These are phyloP conservation scores for Ennomos quercinarius DNA, from an alignment of 2,888 invertebrate genomes.

Conservation along the genomic window DNA sequence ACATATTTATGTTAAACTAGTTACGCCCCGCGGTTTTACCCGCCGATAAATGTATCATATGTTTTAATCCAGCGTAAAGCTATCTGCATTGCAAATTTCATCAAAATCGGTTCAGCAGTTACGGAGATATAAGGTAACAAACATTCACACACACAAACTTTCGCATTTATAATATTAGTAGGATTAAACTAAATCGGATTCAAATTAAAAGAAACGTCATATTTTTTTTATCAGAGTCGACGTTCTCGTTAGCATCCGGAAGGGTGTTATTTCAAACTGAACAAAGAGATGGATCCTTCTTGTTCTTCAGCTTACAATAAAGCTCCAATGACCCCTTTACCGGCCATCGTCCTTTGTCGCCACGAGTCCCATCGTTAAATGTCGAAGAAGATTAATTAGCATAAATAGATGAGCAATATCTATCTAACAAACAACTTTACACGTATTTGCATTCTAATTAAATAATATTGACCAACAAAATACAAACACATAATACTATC, in stretches of 20 bases:
- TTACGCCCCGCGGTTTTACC: too few relatives aligned
- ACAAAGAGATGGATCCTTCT: conserved; percentile 66
- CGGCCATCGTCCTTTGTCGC: conserved; percentile 64
- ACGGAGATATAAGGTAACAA: too few relatives aligned
- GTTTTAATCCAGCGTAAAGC: too few relatives aligned
- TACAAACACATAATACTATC: too few relatives aligned
- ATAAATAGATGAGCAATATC: conserved; percentile 59
- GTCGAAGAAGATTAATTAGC: conserved; percentile 77
- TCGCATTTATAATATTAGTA: too few relatives aligned
- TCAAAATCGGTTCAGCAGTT: too few relatives aligned
- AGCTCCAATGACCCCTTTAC: conserved; percentile 73
- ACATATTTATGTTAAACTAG: neutral
- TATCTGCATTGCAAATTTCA: too few relatives aligned
- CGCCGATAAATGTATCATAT: too few relatives aligned
- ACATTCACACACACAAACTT: too few relatives aligned
- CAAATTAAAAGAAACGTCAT: conserved; percentile 8
- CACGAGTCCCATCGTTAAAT: conserved; percentile 60
- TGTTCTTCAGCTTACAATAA: conserved; percentile 60
- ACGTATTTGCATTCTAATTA: too few relatives aligned
- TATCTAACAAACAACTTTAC: too few relatives aligned
- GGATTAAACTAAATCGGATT: neutral
- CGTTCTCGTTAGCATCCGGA: conserved; percentile 54
- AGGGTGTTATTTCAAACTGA: conserved; percentile 70
- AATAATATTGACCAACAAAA: too few relatives aligned
- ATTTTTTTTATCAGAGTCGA: conserved; percentile 26